These are phyloP conservation scores for Epinephelus lanceolatus DNA, from an alignment of 2,113 vertebrate genomes.

Conservation along the genomic window DNA sequence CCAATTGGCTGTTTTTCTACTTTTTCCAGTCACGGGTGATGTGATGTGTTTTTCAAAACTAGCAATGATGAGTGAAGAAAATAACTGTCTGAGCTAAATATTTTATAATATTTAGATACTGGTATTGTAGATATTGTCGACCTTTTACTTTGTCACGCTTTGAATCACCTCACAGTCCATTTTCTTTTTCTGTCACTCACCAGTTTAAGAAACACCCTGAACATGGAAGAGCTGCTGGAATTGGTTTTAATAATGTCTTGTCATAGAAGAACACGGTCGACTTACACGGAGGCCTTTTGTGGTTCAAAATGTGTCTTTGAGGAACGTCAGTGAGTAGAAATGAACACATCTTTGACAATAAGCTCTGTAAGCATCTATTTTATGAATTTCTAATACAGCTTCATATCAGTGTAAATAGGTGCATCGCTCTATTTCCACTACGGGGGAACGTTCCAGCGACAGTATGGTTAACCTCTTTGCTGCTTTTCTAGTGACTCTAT, in stretches of 20 bases:
- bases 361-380: slow-evolving; percentile 16
- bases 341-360: slow-evolving; percentile 16
- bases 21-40: slow-evolving; percentile 24
- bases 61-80: slow-evolving; percentile 20
- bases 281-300: slow-evolving; percentile 37
- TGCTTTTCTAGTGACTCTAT: slow-evolving; percentile 61
- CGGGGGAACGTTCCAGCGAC: slow-evolving; percentile 9
- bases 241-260: slow-evolving; percentile 20
- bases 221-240: slow-evolving; percentile 34
- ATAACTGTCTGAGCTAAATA: slow-evolving; percentile 26
- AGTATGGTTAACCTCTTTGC: slow-evolving; percentile 40
- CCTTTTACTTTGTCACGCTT: slow-evolving; percentile 29
- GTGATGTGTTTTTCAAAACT: slow-evolving; percentile 35
- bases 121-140: slow-evolving; percentile 38
- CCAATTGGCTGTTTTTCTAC: slow-evolving; percentile 56
- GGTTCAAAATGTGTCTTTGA: slow-evolving; percentile 15
- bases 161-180: not conserved
- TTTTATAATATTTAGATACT: slow-evolving; percentile 56
- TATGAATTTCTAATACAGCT: slow-evolving; percentile 7
- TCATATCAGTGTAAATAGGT: slow-evolving; percentile 37
- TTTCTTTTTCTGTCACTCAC: not conserved
- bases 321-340: slow-evolving; percentile 1
- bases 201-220: not conserved
- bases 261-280: not conserved
- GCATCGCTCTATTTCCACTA: slow-evolving; percentile 25